phyloP scores from a whole-genome alignment of 2,888 invertebrate genomes.

The Diarsia dahlii region DNA sequence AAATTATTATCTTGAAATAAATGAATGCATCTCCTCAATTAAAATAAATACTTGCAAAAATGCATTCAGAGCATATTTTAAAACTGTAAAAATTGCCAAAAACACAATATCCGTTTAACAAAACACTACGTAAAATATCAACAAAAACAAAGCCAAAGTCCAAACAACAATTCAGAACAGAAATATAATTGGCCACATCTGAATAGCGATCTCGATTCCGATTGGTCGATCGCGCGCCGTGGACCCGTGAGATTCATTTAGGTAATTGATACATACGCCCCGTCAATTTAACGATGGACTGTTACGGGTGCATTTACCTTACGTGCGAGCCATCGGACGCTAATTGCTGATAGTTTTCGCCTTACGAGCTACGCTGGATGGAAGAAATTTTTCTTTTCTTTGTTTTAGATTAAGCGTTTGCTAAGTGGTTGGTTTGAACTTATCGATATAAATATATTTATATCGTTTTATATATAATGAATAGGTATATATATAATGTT shows the following conservation, averaged over 20 bases:
- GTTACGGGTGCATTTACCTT: conserved; percentile 68
- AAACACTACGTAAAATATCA: conserved; percentile 3
- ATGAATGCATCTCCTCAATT: background rate
- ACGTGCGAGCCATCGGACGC: conserved; percentile 65
- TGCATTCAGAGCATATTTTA: background rate
- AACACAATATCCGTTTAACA: background rate
- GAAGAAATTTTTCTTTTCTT: background rate
- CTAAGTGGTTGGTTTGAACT: no score
- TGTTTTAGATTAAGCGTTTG: background rate
- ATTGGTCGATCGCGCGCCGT: conserved; percentile 57
- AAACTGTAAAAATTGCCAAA: background rate
- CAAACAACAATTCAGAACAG: conserved; percentile 45
- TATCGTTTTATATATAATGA: no score
- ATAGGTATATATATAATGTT: no score
- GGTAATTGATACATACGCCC: conserved; percentile 84
- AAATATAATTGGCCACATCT: conserved; percentile 63
- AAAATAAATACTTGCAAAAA: background rate
- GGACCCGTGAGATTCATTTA: conserved; percentile 78
- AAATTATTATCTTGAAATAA: background rate
- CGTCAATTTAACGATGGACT: conserved; percentile 72
- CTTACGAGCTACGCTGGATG: conserved; percentile 23
- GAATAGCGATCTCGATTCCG: conserved; percentile 60
- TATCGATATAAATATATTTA: no score
- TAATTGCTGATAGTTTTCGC: conserved; percentile 68
- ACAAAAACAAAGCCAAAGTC: conserved; percentile 16